Base-by-base conservation (phyloP, 2,113 vertebrate species). In the Saccopteryx bilineata region DNA sequence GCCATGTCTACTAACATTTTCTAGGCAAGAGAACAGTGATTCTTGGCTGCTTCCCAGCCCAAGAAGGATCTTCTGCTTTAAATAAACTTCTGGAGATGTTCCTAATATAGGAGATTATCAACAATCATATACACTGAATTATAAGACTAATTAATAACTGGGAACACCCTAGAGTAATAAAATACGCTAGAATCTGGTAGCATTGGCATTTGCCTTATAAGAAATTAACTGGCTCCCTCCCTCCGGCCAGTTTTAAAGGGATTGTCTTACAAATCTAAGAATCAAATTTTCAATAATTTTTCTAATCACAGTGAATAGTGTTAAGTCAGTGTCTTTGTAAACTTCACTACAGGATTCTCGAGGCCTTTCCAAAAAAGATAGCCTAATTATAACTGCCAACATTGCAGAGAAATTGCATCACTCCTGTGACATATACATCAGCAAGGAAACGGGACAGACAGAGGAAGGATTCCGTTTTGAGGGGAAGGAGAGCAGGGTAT, bases 391-490 rank as follows among this genome's bases (percentile, higher is more conserved):
- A 96, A 74, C 76, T 5, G 48, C 87, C 89, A 86, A 56, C 61
- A 58, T 46, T 61, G 12, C 93, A 90, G 65, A 96, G 81, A 65
- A 72, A 39, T 26, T 82, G 88, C 88, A 83, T 92, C 92, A 50
- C 28, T 87, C 65, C 88, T 56, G 58, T 60, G 89, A 19, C 75
- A 48, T 33, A 88, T 66, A 91, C 63, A 96, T 94, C 82, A 95
- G 93, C 69, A 60, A 97, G 94, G 97, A 97, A 97, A 79, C 33
- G 50, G 69, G 65, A 54, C 14, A 97, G 97, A 95, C 97, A 96
- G 80, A 92, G 97, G 95, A 87, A 97, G 92, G 94, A 78, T 76
- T 94, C 56, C 39, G 0, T 5, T 76, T 61, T 89, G 15, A 1
- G 21, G 0, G 76, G 86, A 87, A 61, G 87, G 72, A 87, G 48